Evolutionary conservation across 2,797 vertebrate genomes (phyloP).

Genomic region (Lagorchestes hirsutus): DNA sequence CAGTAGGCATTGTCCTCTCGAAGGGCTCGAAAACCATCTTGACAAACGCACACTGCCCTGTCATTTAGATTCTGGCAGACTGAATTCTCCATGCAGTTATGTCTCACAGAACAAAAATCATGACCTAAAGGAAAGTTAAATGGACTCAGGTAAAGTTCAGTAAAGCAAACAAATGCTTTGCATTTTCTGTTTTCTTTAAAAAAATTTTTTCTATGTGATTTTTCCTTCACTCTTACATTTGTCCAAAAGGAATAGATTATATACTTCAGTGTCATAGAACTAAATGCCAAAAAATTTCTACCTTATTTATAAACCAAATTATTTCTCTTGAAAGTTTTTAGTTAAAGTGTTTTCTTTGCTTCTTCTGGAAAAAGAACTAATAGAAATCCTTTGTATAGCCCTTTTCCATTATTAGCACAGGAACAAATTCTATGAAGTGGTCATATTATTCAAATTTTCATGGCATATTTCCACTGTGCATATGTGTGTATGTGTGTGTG

Average conservation of each 20-base stretch:
- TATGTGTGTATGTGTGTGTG: too few relatives aligned
- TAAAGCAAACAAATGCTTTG: neutral
- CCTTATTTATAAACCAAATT: constrained; percentile 18
- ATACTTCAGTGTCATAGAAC: neutral
- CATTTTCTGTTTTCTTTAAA: neutral
- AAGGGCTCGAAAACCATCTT: constrained; percentile 95
- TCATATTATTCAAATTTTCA: neutral
- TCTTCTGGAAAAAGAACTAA: neutral
- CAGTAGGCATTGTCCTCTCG: constrained; percentile 97
- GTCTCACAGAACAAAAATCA: constrained; percentile 95
- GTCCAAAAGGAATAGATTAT: neutral
- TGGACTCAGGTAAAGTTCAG: constrained; percentile 25
- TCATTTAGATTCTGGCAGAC: constrained; percentile 95
- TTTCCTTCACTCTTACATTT: constrained; percentile 7
- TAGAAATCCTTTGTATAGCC: neutral
- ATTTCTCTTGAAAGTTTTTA: constrained; percentile 15
- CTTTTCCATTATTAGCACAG: neutral
- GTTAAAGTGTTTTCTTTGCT: neutral
- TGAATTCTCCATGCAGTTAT: constrained; percentile 94
- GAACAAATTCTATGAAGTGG: neutral
- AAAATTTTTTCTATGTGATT: constrained; percentile 14
- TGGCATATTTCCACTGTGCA: neutral
- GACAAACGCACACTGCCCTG: constrained; percentile 93
- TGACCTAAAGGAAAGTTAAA: constrained; percentile 88
- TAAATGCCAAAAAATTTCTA: constrained; percentile 30